Conservation (phyloP, 2,113 vertebrate genomes). For the Reinhardtius hippoglossoides region DNA sequence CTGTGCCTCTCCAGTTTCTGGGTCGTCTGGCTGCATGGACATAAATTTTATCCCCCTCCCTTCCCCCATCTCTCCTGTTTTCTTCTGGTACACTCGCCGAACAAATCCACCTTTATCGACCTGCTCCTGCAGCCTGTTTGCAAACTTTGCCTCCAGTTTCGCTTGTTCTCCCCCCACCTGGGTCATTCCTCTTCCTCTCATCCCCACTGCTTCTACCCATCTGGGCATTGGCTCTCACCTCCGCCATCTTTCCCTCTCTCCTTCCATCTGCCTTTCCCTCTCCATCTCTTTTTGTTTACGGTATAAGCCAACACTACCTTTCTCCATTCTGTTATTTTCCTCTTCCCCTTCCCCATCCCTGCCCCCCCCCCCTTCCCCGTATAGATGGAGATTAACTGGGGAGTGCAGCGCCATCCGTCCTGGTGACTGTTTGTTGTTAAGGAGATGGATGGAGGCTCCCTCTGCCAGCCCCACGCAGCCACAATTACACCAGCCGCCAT, state of each 20-base stretch:
- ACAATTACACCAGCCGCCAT: conserved; percentile 86
- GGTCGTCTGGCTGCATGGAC: conserved; percentile 67
- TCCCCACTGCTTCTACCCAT: conserved; percentile 21
- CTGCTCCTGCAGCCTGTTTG: conserved; percentile 51
- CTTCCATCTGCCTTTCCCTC: conserved; percentile 9
- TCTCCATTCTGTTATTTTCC: conserved; percentile 68
- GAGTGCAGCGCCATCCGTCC: conserved; percentile 83
- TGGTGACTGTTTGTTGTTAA: conserved; percentile 89
- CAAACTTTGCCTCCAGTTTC: conserved; percentile 65
- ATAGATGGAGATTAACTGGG: conserved; percentile 87
- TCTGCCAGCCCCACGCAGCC: conserved; percentile 83
- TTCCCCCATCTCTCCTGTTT: conserved; percentile 31
- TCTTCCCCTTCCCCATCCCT: conserved; percentile 46
- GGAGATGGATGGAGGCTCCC: conserved; percentile 86
- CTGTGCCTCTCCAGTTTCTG: conserved; percentile 76
- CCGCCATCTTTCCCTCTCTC: conserved; percentile 14
- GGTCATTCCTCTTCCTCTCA: conserved; percentile 35
- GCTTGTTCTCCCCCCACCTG: not conserved
- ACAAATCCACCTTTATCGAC: conserved; percentile 51
- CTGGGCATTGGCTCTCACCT: conserved; percentile 5
- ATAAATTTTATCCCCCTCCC: conserved; percentile 67
- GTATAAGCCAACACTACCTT: conserved; percentile 61
- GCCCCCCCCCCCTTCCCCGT: conserved; percentile 43
- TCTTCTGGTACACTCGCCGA: conserved; percentile 29
- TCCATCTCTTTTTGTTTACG: conserved; percentile 58